phyloP scores from a whole-genome alignment of 2,888 invertebrate genomes.

The Leptinotarsa tumamoca region DNA sequence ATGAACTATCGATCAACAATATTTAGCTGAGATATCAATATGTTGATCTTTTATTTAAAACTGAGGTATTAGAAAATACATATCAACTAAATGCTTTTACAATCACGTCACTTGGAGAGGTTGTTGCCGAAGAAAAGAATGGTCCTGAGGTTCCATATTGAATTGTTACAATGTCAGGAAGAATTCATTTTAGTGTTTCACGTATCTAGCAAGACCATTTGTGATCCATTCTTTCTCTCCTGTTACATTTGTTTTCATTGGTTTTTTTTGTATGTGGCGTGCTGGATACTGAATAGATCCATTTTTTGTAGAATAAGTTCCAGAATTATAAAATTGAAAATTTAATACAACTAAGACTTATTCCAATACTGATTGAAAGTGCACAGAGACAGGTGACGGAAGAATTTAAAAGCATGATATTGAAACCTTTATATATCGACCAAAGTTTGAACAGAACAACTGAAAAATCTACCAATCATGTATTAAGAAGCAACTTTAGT shows the following conservation, averaged over 20 bases:
- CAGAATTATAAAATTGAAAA: slow-evolving; percentile 64
- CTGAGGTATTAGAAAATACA: too few species aligned
- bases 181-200: too few species aligned
- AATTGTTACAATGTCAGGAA: too few species aligned
- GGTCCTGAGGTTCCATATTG: too few species aligned
- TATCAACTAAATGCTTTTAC: too few species aligned
- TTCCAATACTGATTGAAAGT: slow-evolving; percentile 63
- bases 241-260: background rate
- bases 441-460: slow-evolving; percentile 53
- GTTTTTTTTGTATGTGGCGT: background rate
- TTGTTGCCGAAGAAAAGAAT: background rate
- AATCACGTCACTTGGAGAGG: too few species aligned
- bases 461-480: slow-evolving; percentile 39
- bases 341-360: slow-evolving; percentile 67
- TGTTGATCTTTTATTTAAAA: too few species aligned
- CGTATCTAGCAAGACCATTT: too few species aligned
- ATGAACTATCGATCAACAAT: too few species aligned
- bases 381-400: slow-evolving; percentile 66
- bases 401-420: slow-evolving; percentile 68
- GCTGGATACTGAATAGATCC: background rate
- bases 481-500: slow-evolving; percentile 70
- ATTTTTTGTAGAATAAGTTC: slow-evolving; percentile 52
- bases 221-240: too few species aligned
- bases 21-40: too few species aligned
- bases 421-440: slow-evolving; percentile 68